Percentiles rank a stretch among this genome's conserved stretches.
Evolutionary conservation across 2,113 vertebrate genomes (phyloP).

Genomic region (Petromus typicus): DNA sequence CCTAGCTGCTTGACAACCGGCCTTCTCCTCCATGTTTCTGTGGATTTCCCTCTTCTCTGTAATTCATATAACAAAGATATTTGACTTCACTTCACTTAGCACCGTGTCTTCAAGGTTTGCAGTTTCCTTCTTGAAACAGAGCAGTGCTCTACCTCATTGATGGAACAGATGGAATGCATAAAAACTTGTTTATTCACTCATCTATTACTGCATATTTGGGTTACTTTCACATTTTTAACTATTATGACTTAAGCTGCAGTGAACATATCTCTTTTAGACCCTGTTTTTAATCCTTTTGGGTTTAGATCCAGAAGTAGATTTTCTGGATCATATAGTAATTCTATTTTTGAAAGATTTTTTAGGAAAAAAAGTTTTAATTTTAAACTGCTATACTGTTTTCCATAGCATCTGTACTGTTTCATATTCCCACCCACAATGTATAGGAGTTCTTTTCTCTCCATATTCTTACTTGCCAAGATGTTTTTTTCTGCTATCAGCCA

Average conservation of each 20-base stretch:
- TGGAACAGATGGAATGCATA: neutral
- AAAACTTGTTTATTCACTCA: neutral
- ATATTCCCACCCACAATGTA: neutral
- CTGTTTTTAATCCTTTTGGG: neutral
- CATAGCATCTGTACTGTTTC: neutral
- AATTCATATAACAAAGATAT: neutral
- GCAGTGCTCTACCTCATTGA: neutral
- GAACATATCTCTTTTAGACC: neutral
- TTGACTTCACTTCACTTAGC: neutral
- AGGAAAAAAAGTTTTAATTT: conserved; percentile 1
- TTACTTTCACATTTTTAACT: neutral
- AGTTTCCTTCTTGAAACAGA: neutral
- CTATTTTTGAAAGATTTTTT: neutral
- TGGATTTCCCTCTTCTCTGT: neutral
- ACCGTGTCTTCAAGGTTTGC: neutral
- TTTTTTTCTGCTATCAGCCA: neutral
- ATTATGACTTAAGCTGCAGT: neutral
- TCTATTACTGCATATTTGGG: neutral
- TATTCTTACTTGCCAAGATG: neutral
- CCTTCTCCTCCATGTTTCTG: neutral
- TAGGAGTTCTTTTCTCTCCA: neutral
- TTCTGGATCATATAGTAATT: neutral
- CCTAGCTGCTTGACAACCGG: neutral
- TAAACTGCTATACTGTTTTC: neutral
- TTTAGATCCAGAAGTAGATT: neutral